Conservation (phyloP, 2,113 vertebrate species). For the Hyperoodon ampullatus region DNA sequence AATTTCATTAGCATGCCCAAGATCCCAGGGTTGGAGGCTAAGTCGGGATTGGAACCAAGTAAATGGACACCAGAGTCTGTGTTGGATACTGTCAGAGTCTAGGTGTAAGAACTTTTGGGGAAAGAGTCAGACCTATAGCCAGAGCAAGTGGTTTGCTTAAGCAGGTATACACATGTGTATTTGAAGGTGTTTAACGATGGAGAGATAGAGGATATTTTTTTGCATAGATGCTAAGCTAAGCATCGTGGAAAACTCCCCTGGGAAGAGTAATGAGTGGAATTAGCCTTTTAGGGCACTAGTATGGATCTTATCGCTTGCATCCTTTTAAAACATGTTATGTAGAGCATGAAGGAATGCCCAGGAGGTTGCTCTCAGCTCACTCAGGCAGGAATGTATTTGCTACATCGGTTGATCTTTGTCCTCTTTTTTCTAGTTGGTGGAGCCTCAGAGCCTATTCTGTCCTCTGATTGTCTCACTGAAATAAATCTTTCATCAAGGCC, state of each 20-base stretch:
- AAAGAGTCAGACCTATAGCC: neutral
- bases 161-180: neutral
- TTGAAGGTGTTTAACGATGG: neutral
- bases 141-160: neutral
- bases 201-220: neutral
- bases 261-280: neutral
- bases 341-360: neutral
- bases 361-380: neutral
- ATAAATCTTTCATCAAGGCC: neutral
- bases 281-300: neutral
- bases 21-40: neutral
- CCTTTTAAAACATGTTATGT: neutral
- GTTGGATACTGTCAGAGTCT: neutral
- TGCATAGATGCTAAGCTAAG: neutral
- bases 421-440: neutral
- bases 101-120: neutral
- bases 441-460: neutral
- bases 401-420: neutral
- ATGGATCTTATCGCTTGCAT: neutral
- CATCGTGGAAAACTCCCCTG: neutral
- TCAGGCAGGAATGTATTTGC: neutral
- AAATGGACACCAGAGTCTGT: neutral
- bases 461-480: constrained; percentile 11
- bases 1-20: neutral
- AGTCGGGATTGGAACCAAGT: neutral